Conservation (phyloP, 2,888 invertebrate genomes). For the Toxonevra muliebris region DNA sequence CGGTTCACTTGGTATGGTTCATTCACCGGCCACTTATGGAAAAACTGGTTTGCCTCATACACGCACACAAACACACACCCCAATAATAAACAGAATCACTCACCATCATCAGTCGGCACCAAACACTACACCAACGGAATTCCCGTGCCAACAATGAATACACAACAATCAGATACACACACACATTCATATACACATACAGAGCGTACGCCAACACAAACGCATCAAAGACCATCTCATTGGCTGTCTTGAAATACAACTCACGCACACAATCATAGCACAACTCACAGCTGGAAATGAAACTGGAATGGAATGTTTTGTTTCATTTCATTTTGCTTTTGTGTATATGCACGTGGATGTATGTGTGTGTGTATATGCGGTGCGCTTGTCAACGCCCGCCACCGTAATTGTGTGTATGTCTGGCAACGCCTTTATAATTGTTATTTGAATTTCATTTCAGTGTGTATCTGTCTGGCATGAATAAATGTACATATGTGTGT, state of each 20-base stretch:
- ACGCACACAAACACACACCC: constrained; percentile 2
- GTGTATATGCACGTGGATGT: constrained; percentile 21
- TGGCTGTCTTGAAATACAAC: constrained; percentile 54
- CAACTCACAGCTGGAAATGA: constrained; percentile 47
- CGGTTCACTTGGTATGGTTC: constrained; percentile 43
- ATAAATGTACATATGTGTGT: constrained; percentile 21
- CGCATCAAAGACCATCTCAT: constrained; percentile 53
- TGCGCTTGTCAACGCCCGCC: constrained; percentile 47
- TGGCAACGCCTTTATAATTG: constrained; percentile 63
- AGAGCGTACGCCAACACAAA: constrained; percentile 44
- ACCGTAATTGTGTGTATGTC: constrained; percentile 47
- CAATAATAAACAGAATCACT: constrained; percentile 3
- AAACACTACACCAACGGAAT: neutral
- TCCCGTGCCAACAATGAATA: neutral
- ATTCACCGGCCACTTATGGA: constrained; percentile 57
- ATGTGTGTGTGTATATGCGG: constrained; percentile 20
- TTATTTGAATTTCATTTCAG: constrained; percentile 55
- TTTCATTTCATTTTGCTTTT: constrained; percentile 34
- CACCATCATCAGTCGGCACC: neutral
- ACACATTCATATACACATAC: neutral
- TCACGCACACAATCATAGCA: constrained; percentile 28
- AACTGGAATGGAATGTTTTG: constrained; percentile 48
- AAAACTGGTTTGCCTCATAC: constrained; percentile 33
- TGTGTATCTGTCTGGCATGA: constrained; percentile 21
- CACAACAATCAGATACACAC: neutral